Evolutionary conservation across 2,888 invertebrate genomes (phyloP).

Genomic region (Ditula angustiorana): DNA sequence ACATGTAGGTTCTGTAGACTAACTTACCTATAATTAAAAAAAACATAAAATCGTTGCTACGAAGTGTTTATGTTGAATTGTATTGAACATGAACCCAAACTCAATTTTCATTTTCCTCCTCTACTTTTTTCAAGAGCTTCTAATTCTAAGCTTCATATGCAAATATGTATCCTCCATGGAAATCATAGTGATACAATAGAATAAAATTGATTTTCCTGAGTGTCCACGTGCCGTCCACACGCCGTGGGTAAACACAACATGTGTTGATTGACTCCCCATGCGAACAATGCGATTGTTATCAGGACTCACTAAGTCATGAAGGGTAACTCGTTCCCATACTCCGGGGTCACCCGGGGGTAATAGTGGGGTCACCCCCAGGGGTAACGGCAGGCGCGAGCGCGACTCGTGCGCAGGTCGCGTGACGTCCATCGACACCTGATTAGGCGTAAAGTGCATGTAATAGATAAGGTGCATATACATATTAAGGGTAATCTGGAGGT

Average conservation of each 20-base stretch:
- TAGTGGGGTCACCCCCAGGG: conserved; percentile 31
- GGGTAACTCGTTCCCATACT: conserved; percentile 48
- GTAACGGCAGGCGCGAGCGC: conserved; percentile 48
- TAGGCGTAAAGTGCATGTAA: conserved; percentile 40
- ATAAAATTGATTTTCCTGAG: conserved; percentile 33
- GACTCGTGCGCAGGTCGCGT: conserved; percentile 62
- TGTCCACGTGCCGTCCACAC: conserved; percentile 78
- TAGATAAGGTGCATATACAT: conserved; percentile 7
- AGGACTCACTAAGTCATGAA: conserved; percentile 75
- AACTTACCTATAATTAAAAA: no score
- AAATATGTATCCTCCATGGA: conserved; percentile 28
- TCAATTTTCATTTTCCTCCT: background rate
- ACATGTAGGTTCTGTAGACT: no score
- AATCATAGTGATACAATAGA: conserved; percentile 26
- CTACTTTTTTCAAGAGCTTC: background rate
- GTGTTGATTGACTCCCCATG: conserved; percentile 60
- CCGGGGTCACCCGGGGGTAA: conserved; percentile 27
- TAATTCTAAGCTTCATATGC: conserved; percentile 19
- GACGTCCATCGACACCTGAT: conserved; percentile 52
- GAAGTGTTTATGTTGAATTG: no score
- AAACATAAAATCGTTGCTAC: no score
- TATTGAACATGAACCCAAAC: no score
- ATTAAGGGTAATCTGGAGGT: conserved; percentile 1
- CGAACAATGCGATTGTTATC: conserved; percentile 76
- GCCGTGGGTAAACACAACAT: conserved; percentile 48